Conservation (phyloP, 2,113 vertebrate species). For the Psittacus erithacus region DNA sequence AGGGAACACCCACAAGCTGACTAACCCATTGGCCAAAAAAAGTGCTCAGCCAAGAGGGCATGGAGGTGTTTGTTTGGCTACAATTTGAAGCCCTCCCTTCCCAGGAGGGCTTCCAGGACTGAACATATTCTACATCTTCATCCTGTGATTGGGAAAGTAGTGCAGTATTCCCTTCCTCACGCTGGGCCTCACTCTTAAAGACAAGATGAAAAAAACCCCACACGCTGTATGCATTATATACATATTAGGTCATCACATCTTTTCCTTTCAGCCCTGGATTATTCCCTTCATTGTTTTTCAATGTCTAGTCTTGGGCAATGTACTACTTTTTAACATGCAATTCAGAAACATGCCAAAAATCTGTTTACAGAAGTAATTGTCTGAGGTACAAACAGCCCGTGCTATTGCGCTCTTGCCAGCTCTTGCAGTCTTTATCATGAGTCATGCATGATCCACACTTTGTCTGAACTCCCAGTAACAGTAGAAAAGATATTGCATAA, state of each 20-base stretch:
- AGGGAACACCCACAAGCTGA: neutral
- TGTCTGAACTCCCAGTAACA: constrained; percentile 51
- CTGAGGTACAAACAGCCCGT: constrained; percentile 40
- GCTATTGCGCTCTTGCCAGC: constrained; percentile 35
- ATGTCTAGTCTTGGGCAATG: neutral
- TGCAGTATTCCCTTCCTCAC: neutral
- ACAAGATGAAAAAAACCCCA: neutral
- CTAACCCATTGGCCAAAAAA: neutral
- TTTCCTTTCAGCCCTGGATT: constrained; percentile 21
- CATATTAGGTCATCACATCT: constrained; percentile 36
- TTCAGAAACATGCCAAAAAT: constrained; percentile 37
- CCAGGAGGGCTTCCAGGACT: neutral
- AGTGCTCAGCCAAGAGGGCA: neutral
- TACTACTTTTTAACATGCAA: neutral
- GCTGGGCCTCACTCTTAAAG: neutral
- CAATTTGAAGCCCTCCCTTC: neutral
- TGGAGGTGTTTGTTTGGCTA: rapidly evolving
- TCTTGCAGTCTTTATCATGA: constrained; percentile 50
- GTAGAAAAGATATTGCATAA: constrained; percentile 31
- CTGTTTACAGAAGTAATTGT: constrained; percentile 59
- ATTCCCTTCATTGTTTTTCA: constrained; percentile 28
- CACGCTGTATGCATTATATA: constrained; percentile 25
- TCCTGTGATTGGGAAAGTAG: rapidly evolving
- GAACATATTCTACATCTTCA: neutral
- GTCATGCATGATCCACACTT: constrained; percentile 13